Evolutionary conservation across 2,113 vertebrate genomes (phyloP).

Genomic region (Pithys albifrons): DNA sequence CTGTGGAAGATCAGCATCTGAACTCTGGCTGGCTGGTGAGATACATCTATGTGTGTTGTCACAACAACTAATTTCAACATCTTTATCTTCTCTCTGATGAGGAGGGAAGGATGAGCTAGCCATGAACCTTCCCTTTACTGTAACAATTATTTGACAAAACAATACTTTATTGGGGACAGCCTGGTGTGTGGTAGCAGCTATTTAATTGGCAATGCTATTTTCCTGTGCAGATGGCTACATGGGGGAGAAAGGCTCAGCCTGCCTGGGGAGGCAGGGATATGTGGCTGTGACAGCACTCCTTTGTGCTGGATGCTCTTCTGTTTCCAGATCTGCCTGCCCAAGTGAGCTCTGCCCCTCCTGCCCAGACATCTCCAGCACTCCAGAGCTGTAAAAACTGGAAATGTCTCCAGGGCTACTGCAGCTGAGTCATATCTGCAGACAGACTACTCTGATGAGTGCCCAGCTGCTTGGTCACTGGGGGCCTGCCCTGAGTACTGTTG

Average conservation of each 20-base stretch:
- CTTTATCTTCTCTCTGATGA: background rate
- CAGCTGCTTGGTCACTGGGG: background rate
- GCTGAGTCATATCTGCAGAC: background rate
- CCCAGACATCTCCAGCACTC: background rate
- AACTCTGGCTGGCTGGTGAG: background rate
- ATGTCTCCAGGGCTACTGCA: background rate
- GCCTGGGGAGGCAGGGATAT: background rate
- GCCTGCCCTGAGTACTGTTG: background rate
- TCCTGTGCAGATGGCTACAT: background rate
- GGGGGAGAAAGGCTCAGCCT: background rate
- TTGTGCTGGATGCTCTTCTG: background rate
- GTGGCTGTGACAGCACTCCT: background rate
- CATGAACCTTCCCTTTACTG: background rate
- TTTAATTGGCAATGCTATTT: background rate
- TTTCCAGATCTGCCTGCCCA: accelerated
- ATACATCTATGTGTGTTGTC: accelerated
- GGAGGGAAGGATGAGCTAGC: background rate
- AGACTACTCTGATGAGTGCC: background rate
- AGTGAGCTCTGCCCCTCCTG: background rate
- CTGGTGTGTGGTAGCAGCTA: background rate
- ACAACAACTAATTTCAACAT: background rate
- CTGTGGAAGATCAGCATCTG: background rate
- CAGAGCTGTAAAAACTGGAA: background rate
- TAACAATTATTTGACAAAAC: background rate
- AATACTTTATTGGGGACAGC: background rate